Evolutionary conservation across 2,797 vertebrate genomes (phyloP), one percentile per base, ranked within the genome.

Genomic region (Sebastes kiyomatsui): DNA sequence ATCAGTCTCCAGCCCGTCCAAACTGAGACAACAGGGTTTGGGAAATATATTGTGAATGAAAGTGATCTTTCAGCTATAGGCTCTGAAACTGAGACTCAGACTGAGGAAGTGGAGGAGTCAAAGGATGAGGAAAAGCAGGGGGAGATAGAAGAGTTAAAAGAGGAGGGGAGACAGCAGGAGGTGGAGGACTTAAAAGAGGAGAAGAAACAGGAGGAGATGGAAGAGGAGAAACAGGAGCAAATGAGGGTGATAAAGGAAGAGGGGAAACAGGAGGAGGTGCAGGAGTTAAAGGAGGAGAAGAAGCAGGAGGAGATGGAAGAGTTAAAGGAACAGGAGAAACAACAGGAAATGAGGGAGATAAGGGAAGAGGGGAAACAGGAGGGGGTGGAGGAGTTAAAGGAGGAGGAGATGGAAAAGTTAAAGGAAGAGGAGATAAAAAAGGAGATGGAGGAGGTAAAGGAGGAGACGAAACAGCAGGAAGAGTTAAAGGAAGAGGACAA

Each of bases 1-100:
- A 33, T 32, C 3, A 18, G 67, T 0, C 23, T 68, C 12, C 30
- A 30, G 28, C 18, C 67, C 22, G n/a, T 62, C 49, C 55, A 81
- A 71, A 62, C n/a, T 2, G 72, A 75, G 32, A 67, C 60, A 5
- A n/a, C 6, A 12, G 2, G 14, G 10, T 56, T 25, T 22, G 64
- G 79, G 16, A 61, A 80, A 46, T 3, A 73, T 7, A 2, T 2
- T 65, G 55, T 77, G 14, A 79, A 70, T 62, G 52, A 78, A 72
- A 71, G 4, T 4, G 10, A 16, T 14, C 49, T 52, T 11, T 54
- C 72, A 72, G 30, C 1, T 7, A 12, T 22, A 52, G 52, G 12
- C 0, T 69, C 46, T 20, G 62, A 77, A 58, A 71, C 13, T 35
- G 49, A 61, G 32, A 32, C 33, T 42, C 35, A 61, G 25, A 32